A percentile compares a stretch with the other conserved stretches of the same genome.
These are phyloP conservation scores for Rutpela maculata DNA, from an alignment of 2,888 invertebrate genomes.

Conservation along the genomic window DNA sequence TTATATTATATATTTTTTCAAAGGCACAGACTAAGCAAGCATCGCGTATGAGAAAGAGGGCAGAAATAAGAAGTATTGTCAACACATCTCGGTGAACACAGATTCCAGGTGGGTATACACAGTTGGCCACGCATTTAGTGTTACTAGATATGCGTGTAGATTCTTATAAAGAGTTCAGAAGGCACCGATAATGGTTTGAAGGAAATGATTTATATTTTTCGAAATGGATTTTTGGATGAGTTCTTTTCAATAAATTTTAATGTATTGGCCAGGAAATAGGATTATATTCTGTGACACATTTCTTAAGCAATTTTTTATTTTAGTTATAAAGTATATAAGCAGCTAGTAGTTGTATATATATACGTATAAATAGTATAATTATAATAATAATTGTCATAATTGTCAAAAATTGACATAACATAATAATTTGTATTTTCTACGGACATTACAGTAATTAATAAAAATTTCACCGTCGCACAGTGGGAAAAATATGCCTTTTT, in stretches of 20 bases:
- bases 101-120: slow-evolving; percentile 67
- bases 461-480: no score
- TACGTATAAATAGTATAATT: no score
- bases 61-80: slow-evolving; percentile 65
- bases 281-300: slow-evolving; percentile 28
- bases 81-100: slow-evolving; percentile 62
- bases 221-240: slow-evolving; percentile 40
- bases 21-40: slow-evolving; percentile 48
- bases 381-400: no score
- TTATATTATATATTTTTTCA: slow-evolving; percentile 60
- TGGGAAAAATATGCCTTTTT: no score
- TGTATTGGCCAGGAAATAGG: slow-evolving; percentile 39
- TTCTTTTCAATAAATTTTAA: slow-evolving; percentile 36
- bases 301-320: slow-evolving; percentile 11
- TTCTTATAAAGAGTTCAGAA: slow-evolving; percentile 54
- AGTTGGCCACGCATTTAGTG: slow-evolving; percentile 63
- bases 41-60: slow-evolving; percentile 52
- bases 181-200: slow-evolving; percentile 40
- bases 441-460: no score
- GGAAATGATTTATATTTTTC: slow-evolving; percentile 38
- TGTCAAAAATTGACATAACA: no score
- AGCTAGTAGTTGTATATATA: no score
- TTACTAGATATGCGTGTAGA: slow-evolving; percentile 58
- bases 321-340: background rate
- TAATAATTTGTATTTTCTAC: no score